Evolutionary conservation across 2,113 vertebrate species (phyloP), one percentile per base, ranked within the genome.

Genomic region (Lampris incognitus): DNA sequence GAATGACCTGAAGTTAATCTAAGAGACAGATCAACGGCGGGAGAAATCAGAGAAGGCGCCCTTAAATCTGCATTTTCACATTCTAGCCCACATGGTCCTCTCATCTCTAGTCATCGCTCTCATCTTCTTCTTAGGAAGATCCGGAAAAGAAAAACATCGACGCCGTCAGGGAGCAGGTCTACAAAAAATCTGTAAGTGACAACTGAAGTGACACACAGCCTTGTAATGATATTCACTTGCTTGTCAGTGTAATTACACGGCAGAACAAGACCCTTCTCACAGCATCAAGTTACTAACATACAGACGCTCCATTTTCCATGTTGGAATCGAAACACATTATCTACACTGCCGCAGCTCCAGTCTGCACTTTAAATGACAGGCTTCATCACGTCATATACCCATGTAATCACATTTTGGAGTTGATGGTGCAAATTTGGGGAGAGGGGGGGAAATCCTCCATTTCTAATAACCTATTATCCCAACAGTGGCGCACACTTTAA

Each of bases 1-100:
- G 81, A 90, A 84, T 80, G 72, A 75, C 50, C 76, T 71, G 70
- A 82, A 88, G 87, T 87, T 85, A 84, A 90, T 87, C 40, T 83
- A 85, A 74, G 73, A 62, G 70, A 75, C 85, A 80, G 72, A 69
- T 64, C 42, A 63, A 72, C 80, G 71, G 78, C 63, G 9, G 65
- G 70, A 54, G 57, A 67, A 24, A 72, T 70, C 41, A 61, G 44
- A 61, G 64, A 64, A 76, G 75, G 64, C 9, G 70, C 49, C 67
- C 65, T 56, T 66, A 42, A 42, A 50, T 87, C 69, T 84, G 59
- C 65, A 84, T 80, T 73, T 78, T 75, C 69, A 74, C 64, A 69
- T 55, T 62, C 36, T 46, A 2, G 70, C 77, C 74, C 77, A 78
- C 56, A 63, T 2, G 36, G 51, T 24, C 55, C 42, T 2, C 64